Base-by-base conservation (phyloP, 2,888 invertebrate genomes). In the Apodemia zela region DNA sequence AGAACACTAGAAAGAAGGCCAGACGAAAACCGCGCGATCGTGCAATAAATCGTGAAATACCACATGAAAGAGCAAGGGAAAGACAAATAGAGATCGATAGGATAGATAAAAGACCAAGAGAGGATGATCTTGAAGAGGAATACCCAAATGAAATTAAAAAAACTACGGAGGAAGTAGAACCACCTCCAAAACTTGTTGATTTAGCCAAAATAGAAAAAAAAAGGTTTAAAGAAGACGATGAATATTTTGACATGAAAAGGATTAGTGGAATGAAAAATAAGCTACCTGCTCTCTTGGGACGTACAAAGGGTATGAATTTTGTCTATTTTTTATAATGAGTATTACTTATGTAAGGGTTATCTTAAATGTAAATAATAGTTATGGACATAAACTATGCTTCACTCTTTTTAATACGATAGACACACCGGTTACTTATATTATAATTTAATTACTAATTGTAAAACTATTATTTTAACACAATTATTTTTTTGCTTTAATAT, bases 211-310 rank as follows among this genome's bases (percentile, higher is more conserved):
- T 58, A 3, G 57, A 60, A 42, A 59, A 60, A 25, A 67, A 66
- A 29, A 47, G 58, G 10, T 66, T 64, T 42, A 65, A 60, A 47
- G 79, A 83, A 45, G 84, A 87, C 67, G 74, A 76, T 4, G 82
- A 85, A 45, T 89, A 85, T 71, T 83, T 82, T 63, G 87, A 85
- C 64, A 84, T 84, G 84, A 82, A 80, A 68, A 78, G 85, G 57
- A 76, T 84, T 5, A 73, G 79, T 51, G 78, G 70, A 45, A 77
- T 84, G n/a, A 84, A 82, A 69, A 77, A 74, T 35, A 83, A 80
- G 69, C 67, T 85, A 42, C 83, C 86, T 0, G 68, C 67, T 25
- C 67, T 82, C 4, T 68, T 77, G 17, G 79, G 78, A 25, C 77
- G 77, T 45, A 8, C 58, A 11, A 54, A 54, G 25, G 51, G 15